Conservation (phyloP, 2,797 vertebrate species). For the Sebastes minor region DNA sequence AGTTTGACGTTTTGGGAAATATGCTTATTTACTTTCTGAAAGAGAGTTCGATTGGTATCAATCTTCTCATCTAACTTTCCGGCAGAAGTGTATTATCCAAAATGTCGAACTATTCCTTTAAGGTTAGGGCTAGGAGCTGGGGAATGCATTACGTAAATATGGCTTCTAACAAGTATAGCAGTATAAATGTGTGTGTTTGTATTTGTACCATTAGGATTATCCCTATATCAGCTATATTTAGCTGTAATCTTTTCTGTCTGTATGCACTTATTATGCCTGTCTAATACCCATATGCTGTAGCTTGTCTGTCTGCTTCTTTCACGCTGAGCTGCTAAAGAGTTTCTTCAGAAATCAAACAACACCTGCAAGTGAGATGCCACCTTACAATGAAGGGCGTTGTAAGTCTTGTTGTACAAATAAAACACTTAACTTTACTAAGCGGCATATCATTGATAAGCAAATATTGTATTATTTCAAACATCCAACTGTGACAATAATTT, state of each 20-base stretch:
- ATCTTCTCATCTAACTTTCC: background rate
- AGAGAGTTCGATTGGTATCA: background rate
- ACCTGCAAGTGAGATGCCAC: background rate
- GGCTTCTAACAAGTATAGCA: background rate
- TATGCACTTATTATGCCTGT: background rate
- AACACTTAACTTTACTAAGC: background rate
- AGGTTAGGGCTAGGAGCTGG: background rate
- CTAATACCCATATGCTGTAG: background rate
- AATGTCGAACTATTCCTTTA: background rate
- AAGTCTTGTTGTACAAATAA: background rate
- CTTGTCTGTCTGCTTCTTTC: slow-evolving; percentile 19
- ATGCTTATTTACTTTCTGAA: background rate
- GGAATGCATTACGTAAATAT: background rate
- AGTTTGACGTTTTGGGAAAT: no score
- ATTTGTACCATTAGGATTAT: slow-evolving; percentile 41
- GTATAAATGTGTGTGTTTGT: background rate
- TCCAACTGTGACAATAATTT: background rate
- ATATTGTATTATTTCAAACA: background rate
- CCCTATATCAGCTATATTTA: slow-evolving; percentile 23
- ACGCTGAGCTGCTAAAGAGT: background rate
- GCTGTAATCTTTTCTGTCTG: slow-evolving; percentile 32
- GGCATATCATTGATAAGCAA: background rate
- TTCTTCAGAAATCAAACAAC: background rate
- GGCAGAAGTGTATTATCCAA: background rate
- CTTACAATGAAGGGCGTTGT: background rate